A percentile compares a stretch with the other conserved stretches of the same genome.
Evolutionary conservation across 2,888 invertebrate genomes (phyloP).

Genomic region (Drymonia ruficornis): DNA sequence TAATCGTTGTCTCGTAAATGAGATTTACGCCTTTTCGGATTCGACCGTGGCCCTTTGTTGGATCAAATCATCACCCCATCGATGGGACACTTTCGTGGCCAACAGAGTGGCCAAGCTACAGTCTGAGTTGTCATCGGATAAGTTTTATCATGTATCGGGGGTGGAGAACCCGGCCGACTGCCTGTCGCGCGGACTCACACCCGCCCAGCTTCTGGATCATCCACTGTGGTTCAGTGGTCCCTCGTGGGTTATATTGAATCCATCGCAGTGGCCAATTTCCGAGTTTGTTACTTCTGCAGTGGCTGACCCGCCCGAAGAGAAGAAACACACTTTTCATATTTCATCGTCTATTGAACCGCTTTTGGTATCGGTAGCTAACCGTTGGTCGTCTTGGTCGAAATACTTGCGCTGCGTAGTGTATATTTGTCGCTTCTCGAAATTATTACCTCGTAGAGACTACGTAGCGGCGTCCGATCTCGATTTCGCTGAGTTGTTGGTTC

Average conservation of each 20-base stretch:
- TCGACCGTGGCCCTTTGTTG: conserved; percentile 8
- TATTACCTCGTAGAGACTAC: not conserved
- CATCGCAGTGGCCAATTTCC: not conserved
- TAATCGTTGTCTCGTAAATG: not conserved
- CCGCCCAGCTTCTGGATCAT: conserved; percentile 9
- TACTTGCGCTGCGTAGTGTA: conserved; percentile 1
- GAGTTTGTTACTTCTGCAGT: not conserved
- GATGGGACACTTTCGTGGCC: conserved; percentile 9
- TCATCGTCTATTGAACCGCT: not conserved
- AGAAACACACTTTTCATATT: not conserved
- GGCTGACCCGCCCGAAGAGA: not conserved
- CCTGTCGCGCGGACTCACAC: conserved; percentile 19
- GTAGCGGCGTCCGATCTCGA: not conserved
- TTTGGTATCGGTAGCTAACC: not conserved
- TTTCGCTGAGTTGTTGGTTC: conserved; percentile 1
- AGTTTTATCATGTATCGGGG: conserved; percentile 11
- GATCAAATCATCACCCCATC: conserved; percentile 12
- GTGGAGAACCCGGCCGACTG: conserved; percentile 10
- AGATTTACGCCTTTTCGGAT: conserved; percentile 6
- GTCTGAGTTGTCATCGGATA: conserved; percentile 1
- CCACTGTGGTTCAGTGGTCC: conserved; percentile 2
- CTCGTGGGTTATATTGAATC: not conserved
- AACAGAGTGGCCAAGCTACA: conserved; percentile 6
- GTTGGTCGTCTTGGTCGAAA: conserved; percentile 7
- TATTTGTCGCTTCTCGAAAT: conserved; percentile 1